A percentile compares a stretch with the other conserved stretches of the same genome.
Conservation (phyloP, 2,113 vertebrate genomes). For the Cygnus buccinator region DNA sequence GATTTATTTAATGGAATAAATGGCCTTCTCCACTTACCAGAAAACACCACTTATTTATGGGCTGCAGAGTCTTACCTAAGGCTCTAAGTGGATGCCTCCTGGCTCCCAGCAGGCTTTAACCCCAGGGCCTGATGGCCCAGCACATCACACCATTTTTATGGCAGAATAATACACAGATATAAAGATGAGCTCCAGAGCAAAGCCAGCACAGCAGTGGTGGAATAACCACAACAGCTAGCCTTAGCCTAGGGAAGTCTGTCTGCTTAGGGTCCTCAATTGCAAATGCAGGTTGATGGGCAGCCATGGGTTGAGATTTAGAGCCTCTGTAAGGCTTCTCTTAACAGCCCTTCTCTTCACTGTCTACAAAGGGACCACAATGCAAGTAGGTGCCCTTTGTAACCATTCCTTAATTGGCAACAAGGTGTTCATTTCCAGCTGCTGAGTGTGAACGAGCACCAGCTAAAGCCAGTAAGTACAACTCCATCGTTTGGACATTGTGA, state of each 20-base stretch:
- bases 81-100: background rate
- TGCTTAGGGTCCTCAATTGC: background rate
- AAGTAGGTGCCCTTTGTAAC: background rate
- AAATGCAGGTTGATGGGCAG: background rate
- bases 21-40: background rate
- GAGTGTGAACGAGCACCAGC: background rate
- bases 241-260: background rate
- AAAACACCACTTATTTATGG: background rate
- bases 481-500: background rate
- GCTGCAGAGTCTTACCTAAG: background rate
- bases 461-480: background rate
- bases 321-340: background rate
- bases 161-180: background rate
- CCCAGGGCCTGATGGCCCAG: background rate
- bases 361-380: background rate
- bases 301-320: rapidly evolving
- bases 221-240: background rate
- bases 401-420: background rate
- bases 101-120: background rate
- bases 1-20: background rate
- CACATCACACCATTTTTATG: background rate
- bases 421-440: background rate
- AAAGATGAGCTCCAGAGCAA: background rate
- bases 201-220: background rate
- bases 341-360: background rate